Base-by-base conservation (phyloP, 1,140 invertebrate genomes). In the Bombus pyrosoma region DNA sequence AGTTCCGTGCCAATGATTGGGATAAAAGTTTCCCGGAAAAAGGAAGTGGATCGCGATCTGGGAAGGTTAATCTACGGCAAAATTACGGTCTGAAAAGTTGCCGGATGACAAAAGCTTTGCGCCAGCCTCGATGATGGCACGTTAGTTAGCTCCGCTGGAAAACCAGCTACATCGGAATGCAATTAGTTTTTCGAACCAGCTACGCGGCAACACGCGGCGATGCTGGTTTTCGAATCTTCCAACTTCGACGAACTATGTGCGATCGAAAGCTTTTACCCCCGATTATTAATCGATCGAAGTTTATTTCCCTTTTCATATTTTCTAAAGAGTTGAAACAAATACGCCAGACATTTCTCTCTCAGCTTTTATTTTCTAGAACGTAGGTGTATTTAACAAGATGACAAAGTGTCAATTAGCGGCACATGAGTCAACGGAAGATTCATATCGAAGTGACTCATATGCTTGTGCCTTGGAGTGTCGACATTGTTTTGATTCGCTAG, bases 151-250 rank as follows among this genome's bases (percentile, higher is more conserved):
- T 13, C 25, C 62, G 62, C 8, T 32, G 74, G 75, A 62, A 86
- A 88, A 71, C 43, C n/a, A 34, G 25, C 43, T 81, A 53, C 62
- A 43, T 75, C 53, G 88, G 87, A 89, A 89, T 89, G 88, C 85
- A 89, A 89, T 89, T 89, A 89, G 87, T 89, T 86, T 83, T 78
- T 79, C 37, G 79, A 69, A 2, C 47, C 72, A 72, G 64, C n/a
- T 41, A 34, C 22, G 64, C 43, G 76, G 59, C 64, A 66, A 76
- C 34, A 47, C 53, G 77, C 69, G 47, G 72, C 86, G 12, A 41
- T 8, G 15, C 15, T 39, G 4, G 39, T 57, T 47, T 66, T n/a
- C 74, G 28, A 43, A 79, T 10, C 28, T 37, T 25, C 18, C 9
- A 10, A 72, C 66, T 78, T 80, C 83, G 10, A 37, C 22, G 34